Evolutionary conservation across 2,113 vertebrate species (phyloP).

Genomic region (Egretta garzetta): DNA sequence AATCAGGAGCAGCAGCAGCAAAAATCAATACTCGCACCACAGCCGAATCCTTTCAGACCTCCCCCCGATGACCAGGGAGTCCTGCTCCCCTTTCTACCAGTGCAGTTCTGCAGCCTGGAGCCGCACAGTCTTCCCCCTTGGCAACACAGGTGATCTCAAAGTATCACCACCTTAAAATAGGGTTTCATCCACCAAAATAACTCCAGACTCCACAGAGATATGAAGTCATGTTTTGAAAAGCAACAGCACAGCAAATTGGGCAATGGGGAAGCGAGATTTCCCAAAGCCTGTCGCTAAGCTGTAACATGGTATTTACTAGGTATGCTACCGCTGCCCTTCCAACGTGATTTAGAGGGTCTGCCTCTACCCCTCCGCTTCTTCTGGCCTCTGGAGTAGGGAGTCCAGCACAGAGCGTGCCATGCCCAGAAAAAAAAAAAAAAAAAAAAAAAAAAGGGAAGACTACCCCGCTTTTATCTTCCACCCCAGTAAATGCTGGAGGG

Average conservation of each 20-base stretch:
- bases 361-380: not conserved
- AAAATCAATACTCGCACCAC: not conserved
- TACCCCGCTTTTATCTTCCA: not conserved
- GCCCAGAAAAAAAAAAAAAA: not conserved
- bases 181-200: not conserved
- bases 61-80: not conserved
- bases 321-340: not conserved
- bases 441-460: not conserved
- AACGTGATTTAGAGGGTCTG: not conserved
- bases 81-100: not conserved
- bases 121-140: not conserved
- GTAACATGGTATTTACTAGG: not conserved
- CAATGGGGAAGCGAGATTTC: not conserved
- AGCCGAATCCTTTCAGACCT: not conserved
- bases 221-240: slow-evolving; percentile 24
- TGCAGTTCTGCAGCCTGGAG: not conserved
- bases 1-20: not conserved
- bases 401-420: not conserved
- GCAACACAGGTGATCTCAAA: not conserved
- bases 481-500: not conserved
- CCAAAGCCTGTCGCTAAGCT: not conserved
- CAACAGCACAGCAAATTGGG: slow-evolving; percentile 40
- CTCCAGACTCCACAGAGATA: not conserved
- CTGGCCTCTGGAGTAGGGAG: not conserved
- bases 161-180: not conserved